These are phyloP conservation scores for Apteryx mantelli DNA, from an alignment of 2,113 vertebrate species.

Conservation along the genomic window DNA sequence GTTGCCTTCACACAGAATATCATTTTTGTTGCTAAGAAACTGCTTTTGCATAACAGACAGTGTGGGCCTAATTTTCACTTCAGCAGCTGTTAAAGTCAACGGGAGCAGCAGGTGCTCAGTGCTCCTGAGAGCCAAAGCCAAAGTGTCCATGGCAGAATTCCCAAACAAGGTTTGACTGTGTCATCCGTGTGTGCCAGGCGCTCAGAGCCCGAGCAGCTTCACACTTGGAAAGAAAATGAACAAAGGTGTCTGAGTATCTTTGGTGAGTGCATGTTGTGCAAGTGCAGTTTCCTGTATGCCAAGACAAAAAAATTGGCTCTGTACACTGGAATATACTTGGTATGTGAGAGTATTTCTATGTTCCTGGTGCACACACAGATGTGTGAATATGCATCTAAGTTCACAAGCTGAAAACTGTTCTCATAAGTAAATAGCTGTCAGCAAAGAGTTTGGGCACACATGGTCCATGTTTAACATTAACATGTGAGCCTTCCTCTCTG, in stretches of 20 bases:
- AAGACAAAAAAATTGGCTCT: fast-evolving
- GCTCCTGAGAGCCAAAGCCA: not conserved
- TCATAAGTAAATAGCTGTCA: fast-evolving
- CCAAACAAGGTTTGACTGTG: fast-evolving
- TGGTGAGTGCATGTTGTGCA: fast-evolving
- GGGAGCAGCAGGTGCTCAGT: not conserved
- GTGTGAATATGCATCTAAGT: fast-evolving
- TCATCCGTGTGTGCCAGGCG: fast-evolving
- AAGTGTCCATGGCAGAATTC: not conserved
- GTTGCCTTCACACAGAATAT: slow-evolving; percentile 14
- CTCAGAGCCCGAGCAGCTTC: fast-evolving
- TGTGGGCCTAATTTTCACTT: not conserved
- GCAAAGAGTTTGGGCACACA: not conserved
- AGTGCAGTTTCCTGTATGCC: not conserved
- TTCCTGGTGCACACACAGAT: too few relatives aligned
- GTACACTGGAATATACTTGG: too few relatives aligned
- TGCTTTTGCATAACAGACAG: slow-evolving; percentile 46
- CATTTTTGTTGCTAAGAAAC: slow-evolving; percentile 68
- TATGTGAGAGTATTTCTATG: fast-evolving
- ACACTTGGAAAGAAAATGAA: not conserved
- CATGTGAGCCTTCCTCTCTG: fast-evolving
- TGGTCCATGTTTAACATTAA: too few relatives aligned
- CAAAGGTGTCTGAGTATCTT: not conserved
- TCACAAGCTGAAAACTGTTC: not conserved
- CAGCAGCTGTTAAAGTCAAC: not conserved